Evolutionary conservation across 2,113 vertebrate genomes (phyloP).

Genomic region (Crotophaga sulcirostris): DNA sequence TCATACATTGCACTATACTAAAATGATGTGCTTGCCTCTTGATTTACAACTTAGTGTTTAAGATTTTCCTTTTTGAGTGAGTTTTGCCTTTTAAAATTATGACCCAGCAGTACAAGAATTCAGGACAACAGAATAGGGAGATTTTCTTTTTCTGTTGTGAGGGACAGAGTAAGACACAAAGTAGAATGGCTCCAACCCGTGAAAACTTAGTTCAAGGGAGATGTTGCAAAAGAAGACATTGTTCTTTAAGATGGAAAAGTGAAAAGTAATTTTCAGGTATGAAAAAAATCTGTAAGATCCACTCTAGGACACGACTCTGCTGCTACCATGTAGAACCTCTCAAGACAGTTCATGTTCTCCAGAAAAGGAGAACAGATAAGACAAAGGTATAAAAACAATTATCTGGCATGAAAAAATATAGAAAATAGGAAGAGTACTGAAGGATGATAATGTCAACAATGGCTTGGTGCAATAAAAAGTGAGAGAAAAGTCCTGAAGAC

Average conservation of each 20-base stretch:
- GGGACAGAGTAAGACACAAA: neutral
- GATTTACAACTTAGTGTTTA: neutral
- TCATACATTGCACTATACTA: neutral
- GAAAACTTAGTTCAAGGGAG: neutral
- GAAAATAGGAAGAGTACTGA: neutral
- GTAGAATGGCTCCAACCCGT: neutral
- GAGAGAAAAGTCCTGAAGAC: neutral
- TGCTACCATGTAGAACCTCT: neutral
- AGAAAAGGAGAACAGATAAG: neutral
- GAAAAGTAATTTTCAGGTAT: neutral
- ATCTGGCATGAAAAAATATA: neutral
- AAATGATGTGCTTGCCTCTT: neutral
- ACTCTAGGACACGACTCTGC: neutral
- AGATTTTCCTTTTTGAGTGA: neutral
- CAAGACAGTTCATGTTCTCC: neutral
- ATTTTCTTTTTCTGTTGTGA: neutral
- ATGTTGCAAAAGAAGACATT: neutral
- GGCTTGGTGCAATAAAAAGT: neutral
- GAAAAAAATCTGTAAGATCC: neutral
- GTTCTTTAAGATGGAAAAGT: neutral
- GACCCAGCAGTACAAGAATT: neutral
- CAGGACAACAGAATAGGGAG: neutral
- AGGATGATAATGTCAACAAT: neutral
- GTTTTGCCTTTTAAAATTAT: neutral
- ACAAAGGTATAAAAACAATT: neutral